Conservation (phyloP, 2,113 vertebrate species). For the Patagioenas fasciata region DNA sequence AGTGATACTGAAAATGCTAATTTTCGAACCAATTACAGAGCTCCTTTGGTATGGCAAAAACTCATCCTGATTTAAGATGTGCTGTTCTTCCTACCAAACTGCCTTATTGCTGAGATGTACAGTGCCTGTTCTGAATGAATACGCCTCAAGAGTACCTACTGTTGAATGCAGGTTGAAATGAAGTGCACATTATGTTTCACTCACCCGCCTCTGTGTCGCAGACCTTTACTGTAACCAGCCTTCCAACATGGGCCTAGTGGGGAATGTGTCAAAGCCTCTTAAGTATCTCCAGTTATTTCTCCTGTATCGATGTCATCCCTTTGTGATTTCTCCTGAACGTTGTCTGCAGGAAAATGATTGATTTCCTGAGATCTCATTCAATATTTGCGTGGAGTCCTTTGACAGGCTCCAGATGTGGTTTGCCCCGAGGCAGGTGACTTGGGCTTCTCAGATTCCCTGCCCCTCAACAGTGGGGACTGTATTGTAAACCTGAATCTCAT, state of each 20-base stretch:
- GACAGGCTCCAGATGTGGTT: background rate
- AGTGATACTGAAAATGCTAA: background rate
- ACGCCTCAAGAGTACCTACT: accelerated
- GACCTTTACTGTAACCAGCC: background rate
- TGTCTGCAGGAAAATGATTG: background rate
- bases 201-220: accelerated
- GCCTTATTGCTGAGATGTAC: background rate
- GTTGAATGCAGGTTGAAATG: accelerated
- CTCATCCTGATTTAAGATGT: background rate
- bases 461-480: background rate
- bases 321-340: accelerated
- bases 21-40: background rate
- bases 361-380: background rate
- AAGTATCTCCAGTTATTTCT: background rate
- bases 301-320: accelerated
- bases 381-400: background rate
- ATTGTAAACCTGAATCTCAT: background rate
- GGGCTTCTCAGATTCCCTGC: background rate
- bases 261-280: background rate
- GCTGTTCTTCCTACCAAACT: background rate
- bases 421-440: background rate
- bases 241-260: background rate
- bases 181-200: background rate
- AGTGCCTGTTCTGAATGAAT: background rate
- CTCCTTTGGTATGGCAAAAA: background rate